Conservation (phyloP, 2,888 invertebrate species). For the Scaptodrosophila latifasciaeformis region DNA sequence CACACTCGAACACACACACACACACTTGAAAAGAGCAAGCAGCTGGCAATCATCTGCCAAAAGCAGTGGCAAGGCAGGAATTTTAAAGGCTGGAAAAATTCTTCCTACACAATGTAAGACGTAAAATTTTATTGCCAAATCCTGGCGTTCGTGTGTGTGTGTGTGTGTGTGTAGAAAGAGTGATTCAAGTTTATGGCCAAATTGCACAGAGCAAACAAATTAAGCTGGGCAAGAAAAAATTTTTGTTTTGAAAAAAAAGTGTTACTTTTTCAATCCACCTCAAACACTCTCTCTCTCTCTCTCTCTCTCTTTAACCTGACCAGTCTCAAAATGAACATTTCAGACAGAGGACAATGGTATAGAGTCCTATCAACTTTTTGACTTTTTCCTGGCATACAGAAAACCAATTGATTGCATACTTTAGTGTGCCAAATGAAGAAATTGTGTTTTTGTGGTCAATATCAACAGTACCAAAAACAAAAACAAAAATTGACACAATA, state of each 20-base stretch:
- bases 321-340: no score
- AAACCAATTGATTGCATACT: constrained; percentile 42
- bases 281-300: not conserved
- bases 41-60: not conserved
- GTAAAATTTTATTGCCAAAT: constrained; percentile 48
- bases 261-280: no score
- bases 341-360: no score
- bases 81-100: constrained; percentile 10
- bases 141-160: not conserved
- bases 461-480: not conserved
- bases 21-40: constrained; percentile 8
- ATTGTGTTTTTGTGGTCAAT: constrained; percentile 38
- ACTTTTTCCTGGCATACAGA: not conserved
- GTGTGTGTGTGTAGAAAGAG: constrained; percentile 23
- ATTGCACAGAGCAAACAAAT: no score
- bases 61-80: constrained; percentile 9
- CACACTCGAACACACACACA: not conserved
- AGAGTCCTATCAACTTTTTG: not conserved
- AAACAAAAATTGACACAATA: no score
- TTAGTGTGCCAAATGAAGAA: constrained; percentile 42
- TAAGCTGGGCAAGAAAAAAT: no score
- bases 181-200: constrained; percentile 56
- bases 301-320: not conserved
- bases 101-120: constrained; percentile 38
- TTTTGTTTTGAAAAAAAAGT: no score